phyloP scores from a whole-genome alignment of 2,888 invertebrate species.

The Pseudoips prasinana region DNA sequence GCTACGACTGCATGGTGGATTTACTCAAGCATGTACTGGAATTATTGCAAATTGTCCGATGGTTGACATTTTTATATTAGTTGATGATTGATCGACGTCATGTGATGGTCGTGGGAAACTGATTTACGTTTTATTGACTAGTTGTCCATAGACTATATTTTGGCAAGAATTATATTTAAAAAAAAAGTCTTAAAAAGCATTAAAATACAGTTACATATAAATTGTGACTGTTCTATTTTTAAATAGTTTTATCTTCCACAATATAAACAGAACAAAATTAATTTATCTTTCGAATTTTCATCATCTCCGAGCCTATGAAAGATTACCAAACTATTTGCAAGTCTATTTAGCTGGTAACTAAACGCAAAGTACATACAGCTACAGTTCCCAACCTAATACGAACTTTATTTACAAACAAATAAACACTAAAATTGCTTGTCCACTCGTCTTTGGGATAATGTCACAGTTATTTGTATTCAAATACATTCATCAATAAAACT shows the following conservation, averaged over 20 bases:
- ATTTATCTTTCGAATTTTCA: no score
- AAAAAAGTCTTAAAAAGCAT: no score
- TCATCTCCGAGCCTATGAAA: no score
- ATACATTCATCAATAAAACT: constrained; percentile 53
- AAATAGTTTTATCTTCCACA: no score
- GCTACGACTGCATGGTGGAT: constrained; percentile 45
- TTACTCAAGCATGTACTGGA: constrained; percentile 42
- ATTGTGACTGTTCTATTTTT: no score
- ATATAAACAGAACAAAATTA: no score
- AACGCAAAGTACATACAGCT: constrained; percentile 4
- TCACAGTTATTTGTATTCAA: constrained; percentile 42
- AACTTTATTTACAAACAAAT: constrained; percentile 22
- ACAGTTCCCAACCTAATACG: constrained; percentile 13
- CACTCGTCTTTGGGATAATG: constrained; percentile 20
- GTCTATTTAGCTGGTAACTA: constrained; percentile 18
- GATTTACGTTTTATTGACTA: no score
- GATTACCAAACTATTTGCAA: constrained; percentile 25
- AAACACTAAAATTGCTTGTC: constrained; percentile 25
- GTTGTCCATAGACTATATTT: no score
- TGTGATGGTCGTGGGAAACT: constrained; percentile 22
- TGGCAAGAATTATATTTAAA: no score
- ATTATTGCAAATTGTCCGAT: constrained; percentile 50
- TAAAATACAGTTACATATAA: no score
- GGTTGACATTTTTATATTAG: constrained; percentile 38
- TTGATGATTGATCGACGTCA: constrained; percentile 26